Percentiles rank a stretch among this genome's conserved stretches.
phyloP scores from a whole-genome alignment of 2,888 invertebrate species.

The Drosophila subsilvestris region DNA sequence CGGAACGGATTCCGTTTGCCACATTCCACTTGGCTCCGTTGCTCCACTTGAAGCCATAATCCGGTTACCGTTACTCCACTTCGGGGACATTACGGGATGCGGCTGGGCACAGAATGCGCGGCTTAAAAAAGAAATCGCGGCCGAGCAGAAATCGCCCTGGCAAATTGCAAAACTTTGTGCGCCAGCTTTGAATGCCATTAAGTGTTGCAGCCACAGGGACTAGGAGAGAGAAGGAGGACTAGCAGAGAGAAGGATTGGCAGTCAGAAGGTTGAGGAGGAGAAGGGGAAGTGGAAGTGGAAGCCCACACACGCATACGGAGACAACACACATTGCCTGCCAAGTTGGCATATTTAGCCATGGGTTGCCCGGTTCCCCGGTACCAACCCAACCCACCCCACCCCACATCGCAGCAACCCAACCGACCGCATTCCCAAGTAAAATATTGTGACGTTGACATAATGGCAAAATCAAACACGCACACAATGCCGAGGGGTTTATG shows the following conservation, averaged over 20 bases:
- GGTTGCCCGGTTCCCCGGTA: not conserved
- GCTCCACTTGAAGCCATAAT: not conserved
- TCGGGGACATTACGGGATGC: constrained; percentile 14
- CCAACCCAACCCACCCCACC: not conserved
- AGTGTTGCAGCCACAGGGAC: constrained; percentile 31
- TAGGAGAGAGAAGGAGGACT: not conserved
- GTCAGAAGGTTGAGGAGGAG: no score
- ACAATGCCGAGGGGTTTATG: constrained; percentile 7
- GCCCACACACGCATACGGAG: constrained; percentile 10
- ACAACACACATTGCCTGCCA: not conserved
- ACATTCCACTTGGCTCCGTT: not conserved
- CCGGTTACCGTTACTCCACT: constrained; percentile 1
- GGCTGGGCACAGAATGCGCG: constrained; percentile 5
- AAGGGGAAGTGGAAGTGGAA: not conserved
- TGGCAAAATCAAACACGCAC: constrained; percentile 57
- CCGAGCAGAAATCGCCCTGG: constrained; percentile 63
- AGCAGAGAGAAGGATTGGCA: not conserved
- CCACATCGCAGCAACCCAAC: not conserved
- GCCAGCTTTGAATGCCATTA: constrained; percentile 64
- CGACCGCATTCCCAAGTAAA: constrained; percentile 2
- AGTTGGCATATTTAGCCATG: constrained; percentile 5
- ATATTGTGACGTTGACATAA: constrained; percentile 52
- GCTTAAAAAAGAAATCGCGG: constrained; percentile 60
- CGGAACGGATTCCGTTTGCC: not conserved
- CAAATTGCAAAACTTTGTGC: constrained; percentile 65